Percentiles rank a stretch among this genome's conserved stretches.
Evolutionary conservation across 2,113 vertebrate genomes (phyloP).

Genomic region (Aldabrachelys gigantea): DNA sequence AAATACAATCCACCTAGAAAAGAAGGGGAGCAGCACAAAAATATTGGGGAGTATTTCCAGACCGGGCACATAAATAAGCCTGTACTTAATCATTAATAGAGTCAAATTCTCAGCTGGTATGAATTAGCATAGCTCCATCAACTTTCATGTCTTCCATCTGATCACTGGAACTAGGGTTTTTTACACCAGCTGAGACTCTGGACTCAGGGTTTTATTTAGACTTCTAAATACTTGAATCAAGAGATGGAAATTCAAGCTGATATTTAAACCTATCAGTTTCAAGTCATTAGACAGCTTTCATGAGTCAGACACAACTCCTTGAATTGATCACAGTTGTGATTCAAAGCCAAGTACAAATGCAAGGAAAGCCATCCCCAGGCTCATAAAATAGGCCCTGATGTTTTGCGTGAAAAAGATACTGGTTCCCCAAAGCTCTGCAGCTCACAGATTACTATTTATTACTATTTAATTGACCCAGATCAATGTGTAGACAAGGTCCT

Average conservation of each 20-base stretch:
- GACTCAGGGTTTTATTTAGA: neutral
- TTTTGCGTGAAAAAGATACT: neutral
- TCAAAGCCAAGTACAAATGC: constrained; percentile 45
- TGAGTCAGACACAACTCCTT: constrained; percentile 44
- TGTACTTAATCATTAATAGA: neutral
- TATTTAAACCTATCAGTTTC: constrained; percentile 11
- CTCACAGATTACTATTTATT: constrained; percentile 18
- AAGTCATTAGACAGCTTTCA: neutral
- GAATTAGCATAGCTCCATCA: neutral
- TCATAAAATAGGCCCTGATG: constrained; percentile 19
- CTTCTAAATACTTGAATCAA: neutral
- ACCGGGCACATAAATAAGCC: neutral
- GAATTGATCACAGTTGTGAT: constrained; percentile 32
- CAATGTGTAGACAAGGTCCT: neutral
- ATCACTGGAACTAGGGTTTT: neutral
- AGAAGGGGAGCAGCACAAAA: neutral
- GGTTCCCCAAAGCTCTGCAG: neutral
- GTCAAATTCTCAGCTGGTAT: neutral
- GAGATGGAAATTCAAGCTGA: neutral
- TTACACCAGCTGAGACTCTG: neutral
- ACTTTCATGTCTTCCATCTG: neutral
- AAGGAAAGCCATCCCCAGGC: neutral
- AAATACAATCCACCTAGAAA: neutral
- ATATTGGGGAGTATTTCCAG: neutral
- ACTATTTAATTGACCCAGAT: neutral